These are phyloP conservation scores for Agrotis puta DNA, from an alignment of 2,888 invertebrate genomes.

Conservation along the genomic window DNA sequence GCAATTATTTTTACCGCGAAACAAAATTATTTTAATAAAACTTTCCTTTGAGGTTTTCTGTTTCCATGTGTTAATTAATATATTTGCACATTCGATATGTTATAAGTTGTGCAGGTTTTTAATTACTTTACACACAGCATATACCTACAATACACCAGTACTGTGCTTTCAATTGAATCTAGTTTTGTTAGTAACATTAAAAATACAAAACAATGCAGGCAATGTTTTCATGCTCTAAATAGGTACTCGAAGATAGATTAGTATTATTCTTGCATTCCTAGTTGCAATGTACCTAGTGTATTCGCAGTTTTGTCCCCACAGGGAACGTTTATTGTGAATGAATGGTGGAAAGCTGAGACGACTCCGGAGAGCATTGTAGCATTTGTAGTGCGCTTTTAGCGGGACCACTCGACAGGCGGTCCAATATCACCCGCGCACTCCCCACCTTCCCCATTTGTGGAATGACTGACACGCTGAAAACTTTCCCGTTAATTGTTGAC, in stretches of 20 bases:
- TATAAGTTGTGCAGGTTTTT: background rate
- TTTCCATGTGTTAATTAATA: constrained; percentile 27
- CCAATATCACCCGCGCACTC: constrained; percentile 50
- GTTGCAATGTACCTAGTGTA: constrained; percentile 16
- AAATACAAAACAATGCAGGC: background rate
- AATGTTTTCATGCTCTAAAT: background rate
- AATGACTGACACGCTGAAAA: constrained; percentile 67
- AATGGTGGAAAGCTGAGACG: constrained; percentile 65
- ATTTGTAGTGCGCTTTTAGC: constrained; percentile 70
- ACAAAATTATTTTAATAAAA: constrained; percentile 13
- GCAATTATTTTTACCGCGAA: constrained; percentile 24
- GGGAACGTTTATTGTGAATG: constrained; percentile 62
- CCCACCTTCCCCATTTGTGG: constrained; percentile 64
- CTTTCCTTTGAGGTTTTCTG: constrained; percentile 20
- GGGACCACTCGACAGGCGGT: constrained; percentile 58
- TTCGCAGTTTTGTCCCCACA: constrained; percentile 52
- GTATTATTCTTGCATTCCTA: constrained; percentile 18
- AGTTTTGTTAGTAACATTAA: background rate
- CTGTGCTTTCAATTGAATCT: constrained; percentile 7
- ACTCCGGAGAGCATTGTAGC: constrained; percentile 67
- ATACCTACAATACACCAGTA: background rate
- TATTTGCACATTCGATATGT: background rate
- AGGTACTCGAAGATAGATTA: background rate
- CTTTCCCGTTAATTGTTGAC: constrained; percentile 64
- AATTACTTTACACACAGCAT: background rate